Conservation (phyloP, 2,888 invertebrate species). For the Drosophila fulvimacula region DNA sequence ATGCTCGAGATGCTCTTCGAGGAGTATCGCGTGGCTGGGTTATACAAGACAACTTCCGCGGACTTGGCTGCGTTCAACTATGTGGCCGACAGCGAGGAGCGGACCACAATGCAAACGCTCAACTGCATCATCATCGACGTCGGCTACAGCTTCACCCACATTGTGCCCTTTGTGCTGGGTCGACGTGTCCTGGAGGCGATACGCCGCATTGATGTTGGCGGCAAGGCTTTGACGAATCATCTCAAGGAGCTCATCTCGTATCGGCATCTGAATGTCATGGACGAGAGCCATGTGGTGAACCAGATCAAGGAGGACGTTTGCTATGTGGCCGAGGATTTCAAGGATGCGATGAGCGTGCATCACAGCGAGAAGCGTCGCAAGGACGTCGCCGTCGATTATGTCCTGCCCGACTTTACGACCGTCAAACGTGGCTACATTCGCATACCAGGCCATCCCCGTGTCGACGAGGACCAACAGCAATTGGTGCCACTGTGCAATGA, state of each 20-base stretch:
- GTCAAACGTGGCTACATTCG: constrained; percentile 91
- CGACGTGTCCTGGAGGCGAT: constrained; percentile 90
- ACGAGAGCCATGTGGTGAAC: constrained; percentile 99
- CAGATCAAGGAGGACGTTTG: constrained; percentile 99
- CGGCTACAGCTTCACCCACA: constrained; percentile 97
- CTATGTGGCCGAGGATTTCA: constrained; percentile 94
- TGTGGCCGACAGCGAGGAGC: constrained; percentile 85
- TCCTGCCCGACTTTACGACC: constrained; percentile 97
- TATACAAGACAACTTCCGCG: constrained; percentile 92
- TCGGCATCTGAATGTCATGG: constrained; percentile 98
- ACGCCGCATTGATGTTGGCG: constrained; percentile 96
- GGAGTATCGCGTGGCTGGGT: constrained; percentile 95
- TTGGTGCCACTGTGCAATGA: constrained; percentile 95
- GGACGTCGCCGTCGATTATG: constrained; percentile 94
- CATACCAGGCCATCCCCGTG: constrained; percentile 62
- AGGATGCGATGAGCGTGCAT: constrained; percentile 91
- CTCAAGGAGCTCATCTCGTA: constrained; percentile 99
- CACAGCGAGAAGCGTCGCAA: constrained; percentile 87
- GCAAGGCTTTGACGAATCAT: constrained; percentile 98
- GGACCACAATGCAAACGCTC: constrained; percentile 85
- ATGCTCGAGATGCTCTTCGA: constrained; percentile 99
- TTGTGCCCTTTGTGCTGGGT: constrained; percentile 95
- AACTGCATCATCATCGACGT: constrained; percentile 95
- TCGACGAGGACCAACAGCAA: constrained; percentile 85
- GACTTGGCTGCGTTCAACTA: constrained; percentile 90